These are phyloP conservation scores for Standfussiana lucernea DNA, from an alignment of 2,888 invertebrate genomes.

Conservation along the genomic window DNA sequence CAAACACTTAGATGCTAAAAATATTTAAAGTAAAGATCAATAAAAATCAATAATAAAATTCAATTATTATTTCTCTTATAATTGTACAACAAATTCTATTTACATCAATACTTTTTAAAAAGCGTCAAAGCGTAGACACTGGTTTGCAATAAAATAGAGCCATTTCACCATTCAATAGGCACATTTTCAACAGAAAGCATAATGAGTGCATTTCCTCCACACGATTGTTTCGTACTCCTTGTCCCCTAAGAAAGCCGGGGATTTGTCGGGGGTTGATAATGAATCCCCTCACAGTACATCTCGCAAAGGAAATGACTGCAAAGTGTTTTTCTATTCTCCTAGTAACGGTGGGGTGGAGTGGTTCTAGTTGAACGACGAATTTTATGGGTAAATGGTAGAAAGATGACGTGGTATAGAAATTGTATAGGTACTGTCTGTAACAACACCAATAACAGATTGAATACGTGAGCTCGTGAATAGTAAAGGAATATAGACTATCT, in stretches of 20 bases:
- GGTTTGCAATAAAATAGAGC: conserved; percentile 27
- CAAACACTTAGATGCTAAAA: neutral
- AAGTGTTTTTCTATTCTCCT: conserved; percentile 89
- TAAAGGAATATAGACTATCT: neutral
- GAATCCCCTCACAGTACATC: conserved; percentile 87
- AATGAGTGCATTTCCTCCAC: conserved; percentile 64
- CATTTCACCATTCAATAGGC: conserved; percentile 37
- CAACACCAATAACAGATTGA: neutral
- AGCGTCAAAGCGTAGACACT: neutral
- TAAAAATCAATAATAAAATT: too few species aligned
- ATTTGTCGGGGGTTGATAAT: conserved; percentile 89
- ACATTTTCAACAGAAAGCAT: conserved; percentile 52
- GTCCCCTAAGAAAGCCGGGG: conserved; percentile 79
- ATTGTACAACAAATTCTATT: neutral
- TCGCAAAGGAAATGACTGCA: conserved; percentile 88
- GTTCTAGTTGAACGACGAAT: conserved; percentile 69
- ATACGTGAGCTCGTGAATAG: neutral
- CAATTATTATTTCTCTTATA: neutral
- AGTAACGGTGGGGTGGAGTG: conserved; percentile 73
- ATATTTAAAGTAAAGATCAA: neutral
- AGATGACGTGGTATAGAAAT: neutral
- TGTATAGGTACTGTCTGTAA: neutral
- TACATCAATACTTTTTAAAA: neutral
- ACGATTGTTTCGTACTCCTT: conserved; percentile 66
- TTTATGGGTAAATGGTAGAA: conserved; percentile 37